Base-by-base conservation (phyloP, 92 coral and sea anemone species). In the Isaurus tuberculatus region DNA sequence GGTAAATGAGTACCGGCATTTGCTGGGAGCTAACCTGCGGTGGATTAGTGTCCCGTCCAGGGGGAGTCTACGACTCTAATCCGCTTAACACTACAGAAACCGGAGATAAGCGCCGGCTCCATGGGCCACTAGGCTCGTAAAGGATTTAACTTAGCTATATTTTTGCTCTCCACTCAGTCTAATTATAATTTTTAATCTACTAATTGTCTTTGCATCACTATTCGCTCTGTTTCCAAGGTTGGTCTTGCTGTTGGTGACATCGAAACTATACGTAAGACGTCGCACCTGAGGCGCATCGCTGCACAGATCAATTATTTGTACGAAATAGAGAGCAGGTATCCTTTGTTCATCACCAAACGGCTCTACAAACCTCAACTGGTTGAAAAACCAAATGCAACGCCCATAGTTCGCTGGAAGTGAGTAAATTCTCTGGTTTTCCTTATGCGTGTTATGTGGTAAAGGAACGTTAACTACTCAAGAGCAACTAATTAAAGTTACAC, bases 291-390 rank as follows among this genome's bases (percentile, higher is more conserved):
- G 65, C 85, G 91, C 16, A 88, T 88, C 83, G 88, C 93, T 26
- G 89, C 88, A 86, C 93, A 90, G 79, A 91, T 92, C 44, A 63
- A 89, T 22, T 90, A 87, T 67, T 91, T 92, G 27, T 70, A 87
- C 14, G 93, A 92, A 15, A 91, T 92, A 25, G 96, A 92, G 69
- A 49, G 80, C 64, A 92, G 86, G 44, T 92, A 84, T 79, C 96
- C 96, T 9, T 66, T 74, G 51, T 80, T 87, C 42, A 78, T 92
- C 70, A 92, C 92, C 44, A 87, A 85, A 25, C 66, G 89, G 40
- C 70, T 90, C 2, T 85, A 92, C 83, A 87, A 72, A 43, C 88
- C 94, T 8, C 53, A 48, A 13, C 36, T 88, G 20, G 70, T 71
- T 28, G 42, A 84, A 34, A 73, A 79, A 84, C 91, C 91, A 22